phyloP scores from a whole-genome alignment of 2,797 vertebrate species.

The Sphenopsis melanotis region DNA sequence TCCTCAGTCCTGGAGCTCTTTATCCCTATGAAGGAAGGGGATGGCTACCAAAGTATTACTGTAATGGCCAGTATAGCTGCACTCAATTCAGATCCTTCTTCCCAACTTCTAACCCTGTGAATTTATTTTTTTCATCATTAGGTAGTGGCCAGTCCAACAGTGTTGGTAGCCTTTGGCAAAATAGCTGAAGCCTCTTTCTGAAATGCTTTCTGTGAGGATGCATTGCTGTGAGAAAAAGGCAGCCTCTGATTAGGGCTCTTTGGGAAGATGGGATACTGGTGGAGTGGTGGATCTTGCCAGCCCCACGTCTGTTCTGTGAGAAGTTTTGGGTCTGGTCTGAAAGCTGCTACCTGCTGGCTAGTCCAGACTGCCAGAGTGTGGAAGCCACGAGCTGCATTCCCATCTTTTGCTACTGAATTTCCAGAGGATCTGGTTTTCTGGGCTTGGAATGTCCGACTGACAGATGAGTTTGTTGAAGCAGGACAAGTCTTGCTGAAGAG shows the following conservation, averaged over 20 bases:
- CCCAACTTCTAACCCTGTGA: slow-evolving; percentile 38
- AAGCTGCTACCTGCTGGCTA: slow-evolving; percentile 29
- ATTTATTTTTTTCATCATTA: not conserved
- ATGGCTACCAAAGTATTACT: slow-evolving; percentile 67
- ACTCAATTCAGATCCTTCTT: slow-evolving; percentile 15
- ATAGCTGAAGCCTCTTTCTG: slow-evolving; percentile 40
- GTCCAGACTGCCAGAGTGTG: not conserved
- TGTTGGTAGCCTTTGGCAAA: slow-evolving; percentile 44
- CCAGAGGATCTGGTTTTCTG: not conserved
- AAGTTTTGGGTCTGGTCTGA: not conserved
- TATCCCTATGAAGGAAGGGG: slow-evolving; percentile 74
- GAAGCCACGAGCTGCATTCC: not conserved
- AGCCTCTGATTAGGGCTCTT: slow-evolving; percentile 5
- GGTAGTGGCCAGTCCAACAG: slow-evolving; percentile 30
- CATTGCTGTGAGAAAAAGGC: slow-evolving; percentile 6
- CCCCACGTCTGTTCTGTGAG: not conserved
- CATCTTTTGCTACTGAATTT: not conserved
- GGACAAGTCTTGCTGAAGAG: not conserved
- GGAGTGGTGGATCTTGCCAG: not conserved
- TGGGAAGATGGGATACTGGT: slow-evolving; percentile 14
- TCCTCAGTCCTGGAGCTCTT: slow-evolving; percentile 33
- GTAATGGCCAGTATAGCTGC: slow-evolving; percentile 66
- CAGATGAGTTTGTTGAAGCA: not conserved
- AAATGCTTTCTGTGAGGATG: slow-evolving; percentile 56
- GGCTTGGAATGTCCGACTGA: not conserved